These are phyloP conservation scores for Sarcophaga variegata DNA, from an alignment of 2,888 invertebrate species.

Conservation along the genomic window DNA sequence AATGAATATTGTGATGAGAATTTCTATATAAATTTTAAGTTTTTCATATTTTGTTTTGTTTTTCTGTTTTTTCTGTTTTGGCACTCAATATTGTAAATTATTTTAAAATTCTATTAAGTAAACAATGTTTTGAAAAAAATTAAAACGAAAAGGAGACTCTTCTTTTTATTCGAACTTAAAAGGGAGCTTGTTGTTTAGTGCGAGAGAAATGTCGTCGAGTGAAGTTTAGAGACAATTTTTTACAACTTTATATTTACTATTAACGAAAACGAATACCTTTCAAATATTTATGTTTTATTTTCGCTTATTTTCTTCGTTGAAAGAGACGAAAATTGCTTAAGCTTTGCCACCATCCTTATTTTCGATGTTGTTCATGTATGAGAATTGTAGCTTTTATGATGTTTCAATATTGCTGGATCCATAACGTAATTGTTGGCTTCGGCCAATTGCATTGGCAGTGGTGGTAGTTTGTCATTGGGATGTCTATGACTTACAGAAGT, in stretches of 20 bases:
- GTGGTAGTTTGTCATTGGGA: slow-evolving; percentile 90
- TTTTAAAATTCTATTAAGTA: slow-evolving; percentile 17
- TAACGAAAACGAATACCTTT: slow-evolving; percentile 70
- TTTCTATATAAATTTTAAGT: slow-evolving; percentile 15
- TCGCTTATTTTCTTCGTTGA: slow-evolving; percentile 9
- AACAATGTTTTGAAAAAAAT: background rate
- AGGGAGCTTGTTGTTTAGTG: no score
- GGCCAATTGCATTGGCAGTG: slow-evolving; percentile 85
- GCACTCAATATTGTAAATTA: slow-evolving; percentile 33
- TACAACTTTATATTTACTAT: slow-evolving; percentile 65
- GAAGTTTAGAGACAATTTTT: slow-evolving; percentile 45
- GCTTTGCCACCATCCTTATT: slow-evolving; percentile 43
- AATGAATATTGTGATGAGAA: slow-evolving; percentile 23
- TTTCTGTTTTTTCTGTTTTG: slow-evolving; percentile 6
- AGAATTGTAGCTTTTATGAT: slow-evolving; percentile 80
- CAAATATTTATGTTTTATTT: slow-evolving; percentile 59
- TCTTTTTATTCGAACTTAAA: no score
- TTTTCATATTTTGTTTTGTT: no score
- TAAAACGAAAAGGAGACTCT: slow-evolving; percentile 44
- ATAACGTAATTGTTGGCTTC: slow-evolving; percentile 88
- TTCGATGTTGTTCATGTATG: slow-evolving; percentile 72
- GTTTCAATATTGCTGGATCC: slow-evolving; percentile 80
- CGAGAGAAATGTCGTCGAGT: no score
- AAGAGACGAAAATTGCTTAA: slow-evolving; percentile 55
- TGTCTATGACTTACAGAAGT: slow-evolving; percentile 86